Conservation (phyloP, 2,888 invertebrate species). For the Petrolisthes cinctipes region DNA sequence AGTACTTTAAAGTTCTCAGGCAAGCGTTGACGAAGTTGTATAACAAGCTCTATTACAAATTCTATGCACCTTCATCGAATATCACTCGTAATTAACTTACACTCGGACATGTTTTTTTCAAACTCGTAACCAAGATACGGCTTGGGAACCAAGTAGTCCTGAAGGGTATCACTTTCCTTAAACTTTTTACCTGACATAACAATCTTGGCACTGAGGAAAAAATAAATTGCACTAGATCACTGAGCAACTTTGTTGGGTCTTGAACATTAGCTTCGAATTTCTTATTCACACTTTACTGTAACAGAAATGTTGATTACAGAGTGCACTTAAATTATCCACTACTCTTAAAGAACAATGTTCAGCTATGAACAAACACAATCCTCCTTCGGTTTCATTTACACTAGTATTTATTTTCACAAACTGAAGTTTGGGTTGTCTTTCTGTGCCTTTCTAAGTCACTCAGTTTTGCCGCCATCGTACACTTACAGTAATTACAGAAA, state of each 20-base stretch:
- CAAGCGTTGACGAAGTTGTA: constrained; percentile 13
- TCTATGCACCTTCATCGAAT: constrained; percentile 11
- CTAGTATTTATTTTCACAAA: background rate
- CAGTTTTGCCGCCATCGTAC: background rate
- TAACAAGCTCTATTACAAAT: background rate
- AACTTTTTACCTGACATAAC: constrained; percentile 24
- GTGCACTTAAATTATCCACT: constrained; percentile 27
- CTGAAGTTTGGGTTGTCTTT: background rate
- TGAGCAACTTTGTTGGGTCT: constrained; percentile 32
- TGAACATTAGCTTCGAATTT: constrained; percentile 9
- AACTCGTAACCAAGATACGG: constrained; percentile 21
- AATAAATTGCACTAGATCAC: background rate
- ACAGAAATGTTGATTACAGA: constrained; percentile 10
- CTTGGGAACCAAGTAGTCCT: constrained; percentile 9
- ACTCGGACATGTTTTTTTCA: constrained; percentile 15
- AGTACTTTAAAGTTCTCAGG: background rate
- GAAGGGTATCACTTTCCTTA: background rate
- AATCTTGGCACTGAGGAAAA: background rate
- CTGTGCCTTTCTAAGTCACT: constrained; percentile 25
- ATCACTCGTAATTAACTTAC: background rate
- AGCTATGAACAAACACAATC: background rate
- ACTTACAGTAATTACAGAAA: constrained; percentile 20
- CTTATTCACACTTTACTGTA: constrained; percentile 18
- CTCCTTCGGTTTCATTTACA: background rate
- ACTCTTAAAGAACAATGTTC: constrained; percentile 17